Percentiles rank a stretch among this genome's conserved stretches.
Conservation (phyloP, 1,140 invertebrate genomes). For the Sogatella furcifera region DNA sequence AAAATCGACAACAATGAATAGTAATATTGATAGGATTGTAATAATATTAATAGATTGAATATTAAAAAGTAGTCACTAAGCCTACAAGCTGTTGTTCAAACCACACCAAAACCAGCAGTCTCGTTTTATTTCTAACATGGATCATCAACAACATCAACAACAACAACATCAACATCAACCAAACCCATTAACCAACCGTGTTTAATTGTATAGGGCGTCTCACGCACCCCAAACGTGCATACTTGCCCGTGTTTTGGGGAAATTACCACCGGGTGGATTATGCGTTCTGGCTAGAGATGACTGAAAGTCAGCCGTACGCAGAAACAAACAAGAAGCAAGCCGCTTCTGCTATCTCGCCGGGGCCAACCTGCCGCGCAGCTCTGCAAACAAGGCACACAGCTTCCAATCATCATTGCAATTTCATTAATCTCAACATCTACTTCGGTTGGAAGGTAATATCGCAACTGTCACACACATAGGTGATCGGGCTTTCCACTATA, state of each 20-base stretch:
- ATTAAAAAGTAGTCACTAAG: slow-evolving; percentile 16
- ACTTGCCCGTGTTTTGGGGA: not conserved
- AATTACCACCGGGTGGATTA: too few relatives aligned
- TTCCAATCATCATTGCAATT: too few relatives aligned
- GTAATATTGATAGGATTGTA: not conserved
- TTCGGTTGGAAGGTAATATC: too few relatives aligned
- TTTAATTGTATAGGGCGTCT: not conserved
- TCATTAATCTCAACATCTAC: too few relatives aligned
- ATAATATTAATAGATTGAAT: slow-evolving; percentile 5
- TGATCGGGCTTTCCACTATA: too few relatives aligned
- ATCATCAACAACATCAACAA: slow-evolving; percentile 4
- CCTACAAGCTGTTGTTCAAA: slow-evolving; percentile 20
- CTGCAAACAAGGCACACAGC: too few relatives aligned
- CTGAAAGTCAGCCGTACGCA: too few relatives aligned
- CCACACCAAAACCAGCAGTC: slow-evolving; percentile 13
- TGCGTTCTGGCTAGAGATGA: too few relatives aligned
- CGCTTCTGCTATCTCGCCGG: too few relatives aligned
- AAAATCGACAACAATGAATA: not conserved
- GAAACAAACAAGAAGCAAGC: too few relatives aligned
- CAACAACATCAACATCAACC: slow-evolving; percentile 12
- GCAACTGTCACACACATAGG: too few relatives aligned
- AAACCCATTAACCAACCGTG: slow-evolving; percentile 19
- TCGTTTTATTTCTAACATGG: slow-evolving; percentile 4
- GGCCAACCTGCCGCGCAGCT: too few relatives aligned
- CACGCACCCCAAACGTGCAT: slow-evolving; percentile 18